Conservation (phyloP, 2,113 vertebrate species). For the Aspidoscelis tigris region DNA sequence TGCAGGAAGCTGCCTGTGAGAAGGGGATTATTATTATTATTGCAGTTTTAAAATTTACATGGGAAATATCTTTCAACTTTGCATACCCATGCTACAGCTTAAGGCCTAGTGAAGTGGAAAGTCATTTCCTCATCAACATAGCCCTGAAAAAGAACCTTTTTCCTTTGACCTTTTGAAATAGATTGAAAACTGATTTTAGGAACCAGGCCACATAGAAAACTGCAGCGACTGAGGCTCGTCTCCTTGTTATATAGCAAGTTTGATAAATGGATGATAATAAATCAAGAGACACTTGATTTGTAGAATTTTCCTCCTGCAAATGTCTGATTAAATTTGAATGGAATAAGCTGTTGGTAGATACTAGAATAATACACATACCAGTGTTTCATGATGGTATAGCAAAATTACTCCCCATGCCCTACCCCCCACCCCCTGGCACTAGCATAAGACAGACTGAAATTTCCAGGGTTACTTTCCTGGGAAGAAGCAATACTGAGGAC, state of each 20-base stretch:
- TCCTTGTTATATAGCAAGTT: slow-evolving; percentile 54
- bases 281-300: slow-evolving; percentile 26
- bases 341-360: slow-evolving; percentile 35
- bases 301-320: slow-evolving; percentile 33
- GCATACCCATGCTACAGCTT: slow-evolving; percentile 49
- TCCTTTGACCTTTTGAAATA: not conserved
- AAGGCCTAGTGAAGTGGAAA: slow-evolving; percentile 54
- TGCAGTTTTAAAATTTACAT: slow-evolving; percentile 54
- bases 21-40: not conserved
- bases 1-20: slow-evolving; percentile 15
- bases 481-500: no score
- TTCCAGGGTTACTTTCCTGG: slow-evolving; percentile 32
- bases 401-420: slow-evolving; percentile 21
- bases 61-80: slow-evolving; percentile 61
- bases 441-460: slow-evolving; percentile 33
- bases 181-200: slow-evolving; percentile 35
- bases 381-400: slow-evolving; percentile 20
- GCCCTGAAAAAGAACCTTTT: not conserved
- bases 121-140: slow-evolving; percentile 55
- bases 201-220: slow-evolving; percentile 54
- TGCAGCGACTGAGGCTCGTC: slow-evolving; percentile 54
- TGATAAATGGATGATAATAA: slow-evolving; percentile 51
- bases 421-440: not conserved
- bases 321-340: slow-evolving; percentile 56
- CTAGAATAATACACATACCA: slow-evolving; percentile 35